A percentile compares a stretch with the other conserved stretches of the same genome.
Conservation (phyloP, 2,113 vertebrate species). For the Gallinago jamesoni region DNA sequence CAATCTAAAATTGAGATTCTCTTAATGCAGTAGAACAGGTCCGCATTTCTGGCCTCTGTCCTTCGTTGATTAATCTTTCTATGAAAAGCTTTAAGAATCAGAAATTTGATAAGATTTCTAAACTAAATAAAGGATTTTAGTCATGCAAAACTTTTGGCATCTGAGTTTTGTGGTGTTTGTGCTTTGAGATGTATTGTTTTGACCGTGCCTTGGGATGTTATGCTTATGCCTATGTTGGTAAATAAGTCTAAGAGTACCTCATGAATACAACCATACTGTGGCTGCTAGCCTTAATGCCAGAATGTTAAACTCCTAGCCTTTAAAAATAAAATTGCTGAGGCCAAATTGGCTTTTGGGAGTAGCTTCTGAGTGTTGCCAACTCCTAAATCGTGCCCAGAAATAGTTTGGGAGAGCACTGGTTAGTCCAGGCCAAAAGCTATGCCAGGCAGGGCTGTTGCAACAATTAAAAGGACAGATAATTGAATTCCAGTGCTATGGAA, state of each 20-base stretch:
- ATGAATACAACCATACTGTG: background rate
- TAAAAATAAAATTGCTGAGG: background rate
- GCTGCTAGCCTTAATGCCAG: background rate
- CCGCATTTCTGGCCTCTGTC: background rate
- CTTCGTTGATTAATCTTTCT: background rate
- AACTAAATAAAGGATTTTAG: background rate
- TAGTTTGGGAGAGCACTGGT: background rate
- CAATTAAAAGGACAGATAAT: background rate
- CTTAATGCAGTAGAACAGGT: background rate
- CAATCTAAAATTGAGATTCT: background rate
- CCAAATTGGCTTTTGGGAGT: background rate
- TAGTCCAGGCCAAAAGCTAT: background rate
- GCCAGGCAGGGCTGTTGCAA: background rate
- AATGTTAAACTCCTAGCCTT: background rate
- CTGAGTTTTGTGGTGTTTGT: background rate
- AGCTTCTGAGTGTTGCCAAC: background rate
- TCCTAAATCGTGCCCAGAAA: background rate
- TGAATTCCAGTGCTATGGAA: background rate
- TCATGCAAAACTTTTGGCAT: background rate
- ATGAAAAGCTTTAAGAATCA: background rate
- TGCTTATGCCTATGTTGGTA: background rate
- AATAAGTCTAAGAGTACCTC: background rate
- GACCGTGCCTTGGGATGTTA: background rate
- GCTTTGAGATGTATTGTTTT: background rate
- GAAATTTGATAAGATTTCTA: too few relatives aligned